A percentile compares a stretch with the other conserved stretches of the same genome.
These are phyloP conservation scores for Protonemura montana DNA, from an alignment of 2,888 invertebrate genomes.

Conservation along the genomic window DNA sequence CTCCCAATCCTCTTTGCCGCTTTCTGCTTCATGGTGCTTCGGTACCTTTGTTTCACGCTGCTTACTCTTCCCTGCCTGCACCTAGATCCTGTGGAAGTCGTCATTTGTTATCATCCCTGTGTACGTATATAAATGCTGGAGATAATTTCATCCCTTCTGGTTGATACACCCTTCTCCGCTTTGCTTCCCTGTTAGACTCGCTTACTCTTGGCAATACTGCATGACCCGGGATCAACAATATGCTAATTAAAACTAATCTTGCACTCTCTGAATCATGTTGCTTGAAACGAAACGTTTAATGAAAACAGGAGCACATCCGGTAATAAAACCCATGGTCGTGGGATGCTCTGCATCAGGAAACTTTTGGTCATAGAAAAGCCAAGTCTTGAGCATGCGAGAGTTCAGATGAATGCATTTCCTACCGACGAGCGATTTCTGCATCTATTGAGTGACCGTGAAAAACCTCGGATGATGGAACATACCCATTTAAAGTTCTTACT, in stretches of 20 bases:
- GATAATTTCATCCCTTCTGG: background rate
- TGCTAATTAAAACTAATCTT: constrained; percentile 12
- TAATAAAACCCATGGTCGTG: background rate
- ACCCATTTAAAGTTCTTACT: no score
- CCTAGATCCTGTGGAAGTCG: background rate
- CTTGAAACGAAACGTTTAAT: background rate
- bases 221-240: background rate
- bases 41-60: background rate
- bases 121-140: background rate
- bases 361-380: background rate
- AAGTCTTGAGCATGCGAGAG: no score
- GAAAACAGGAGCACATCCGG: background rate
- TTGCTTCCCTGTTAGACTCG: background rate
- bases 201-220: no score
- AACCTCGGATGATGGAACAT: no score
- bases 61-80: background rate
- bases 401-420: no score
- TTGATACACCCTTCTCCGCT: background rate
- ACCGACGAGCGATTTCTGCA: no score
- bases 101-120: background rate
- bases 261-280: background rate
- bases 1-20: background rate
- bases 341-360: background rate
- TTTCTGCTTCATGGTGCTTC: background rate
- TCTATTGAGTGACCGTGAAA: no score